A percentile compares a stretch with the other conserved stretches of the same genome.
phyloP scores from a whole-genome alignment of 2,113 vertebrate genomes.

The Periophthalmus modestus region DNA sequence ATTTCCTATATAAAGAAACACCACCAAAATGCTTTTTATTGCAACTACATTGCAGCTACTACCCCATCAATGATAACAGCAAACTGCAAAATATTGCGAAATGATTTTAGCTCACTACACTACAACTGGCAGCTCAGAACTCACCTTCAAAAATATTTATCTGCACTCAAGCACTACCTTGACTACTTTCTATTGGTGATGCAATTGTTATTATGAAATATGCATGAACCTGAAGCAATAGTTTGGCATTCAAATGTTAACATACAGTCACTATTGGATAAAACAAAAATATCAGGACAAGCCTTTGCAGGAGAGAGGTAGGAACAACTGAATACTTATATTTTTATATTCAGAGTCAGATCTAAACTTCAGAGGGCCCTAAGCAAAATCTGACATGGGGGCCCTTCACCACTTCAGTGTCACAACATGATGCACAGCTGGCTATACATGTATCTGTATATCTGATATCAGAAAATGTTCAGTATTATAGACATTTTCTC shows the following conservation, averaged over 20 bases:
- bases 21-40: not conserved
- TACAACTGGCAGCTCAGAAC: not conserved
- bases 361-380: too few species aligned
- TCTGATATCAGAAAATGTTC: too few species aligned
- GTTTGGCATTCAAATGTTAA: not conserved
- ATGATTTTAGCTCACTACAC: not conserved
- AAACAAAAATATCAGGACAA: not conserved
- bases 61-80: not conserved
- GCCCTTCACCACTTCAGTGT: too few species aligned
- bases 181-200: not conserved
- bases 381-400: too few species aligned
- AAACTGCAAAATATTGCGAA: not conserved
- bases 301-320: not conserved
- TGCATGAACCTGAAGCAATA: not conserved
- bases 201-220: conserved; percentile 5
- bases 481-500: too few species aligned
- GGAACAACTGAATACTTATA: not conserved
- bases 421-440: too few species aligned
- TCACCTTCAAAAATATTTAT: not conserved
- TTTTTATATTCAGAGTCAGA: too few species aligned
- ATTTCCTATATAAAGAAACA: not conserved
- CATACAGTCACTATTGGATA: not conserved
- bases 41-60: not conserved
- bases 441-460: too few species aligned
- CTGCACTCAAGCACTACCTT: not conserved